phyloP scores from a whole-genome alignment of 1,140 invertebrate genomes.

The Trachymyrmex septentrionalis region DNA sequence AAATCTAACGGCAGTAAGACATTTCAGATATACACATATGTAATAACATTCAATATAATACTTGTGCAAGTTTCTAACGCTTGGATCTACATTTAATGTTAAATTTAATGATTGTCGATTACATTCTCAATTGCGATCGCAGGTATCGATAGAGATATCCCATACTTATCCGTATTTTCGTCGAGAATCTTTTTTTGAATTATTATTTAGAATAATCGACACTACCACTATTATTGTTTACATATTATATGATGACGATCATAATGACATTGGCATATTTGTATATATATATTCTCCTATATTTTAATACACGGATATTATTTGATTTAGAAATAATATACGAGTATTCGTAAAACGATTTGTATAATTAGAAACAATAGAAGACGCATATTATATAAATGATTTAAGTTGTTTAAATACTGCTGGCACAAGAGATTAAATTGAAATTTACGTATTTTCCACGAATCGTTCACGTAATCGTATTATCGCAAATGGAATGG shows the following conservation, averaged over 20 bases:
- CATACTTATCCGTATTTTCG: not conserved
- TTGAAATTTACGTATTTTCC: not conserved
- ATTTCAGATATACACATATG: not conserved
- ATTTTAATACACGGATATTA: not conserved
- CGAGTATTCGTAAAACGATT: not conserved
- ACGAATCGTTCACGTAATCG: not conserved
- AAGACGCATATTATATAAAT: not conserved
- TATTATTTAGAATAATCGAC: not conserved
- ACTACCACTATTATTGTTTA: too few relatives aligned
- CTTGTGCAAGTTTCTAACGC: not conserved
- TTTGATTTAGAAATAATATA: not conserved
- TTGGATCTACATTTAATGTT: not conserved
- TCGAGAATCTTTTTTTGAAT: not conserved
- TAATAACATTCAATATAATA: not conserved
- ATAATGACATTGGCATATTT: not conserved
- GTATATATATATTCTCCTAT: not conserved
- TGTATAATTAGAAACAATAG: not conserved
- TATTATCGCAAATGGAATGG: not conserved
- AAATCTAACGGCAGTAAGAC: not conserved
- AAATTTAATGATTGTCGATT: not conserved
- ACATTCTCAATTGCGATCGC: not conserved
- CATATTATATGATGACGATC: not conserved
- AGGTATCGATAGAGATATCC: not conserved
- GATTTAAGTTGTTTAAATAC: not conserved
- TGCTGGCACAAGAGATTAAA: not conserved